Evolutionary conservation across 2,113 vertebrate genomes (phyloP), one percentile per base, ranked within the genome.

Genomic region (Todiramphus saurophagus): DNA sequence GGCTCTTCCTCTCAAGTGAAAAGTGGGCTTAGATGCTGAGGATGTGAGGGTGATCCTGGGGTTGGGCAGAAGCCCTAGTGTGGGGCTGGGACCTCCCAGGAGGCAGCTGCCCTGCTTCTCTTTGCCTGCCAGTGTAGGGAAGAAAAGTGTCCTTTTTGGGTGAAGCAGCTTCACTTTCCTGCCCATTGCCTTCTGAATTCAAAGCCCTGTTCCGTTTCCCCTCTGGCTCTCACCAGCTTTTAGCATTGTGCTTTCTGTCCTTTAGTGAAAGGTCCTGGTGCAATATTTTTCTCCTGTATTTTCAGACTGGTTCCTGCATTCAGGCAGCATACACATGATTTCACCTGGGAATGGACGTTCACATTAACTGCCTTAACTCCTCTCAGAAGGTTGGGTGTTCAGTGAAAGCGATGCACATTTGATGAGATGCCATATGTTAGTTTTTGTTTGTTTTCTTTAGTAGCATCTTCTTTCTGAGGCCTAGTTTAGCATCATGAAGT

Each of bases 321-420:
- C 23, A 27, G 76, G 18, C 7, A 11, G 43, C 5, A 9, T 18
- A 3, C 0, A 0, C 56, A 24, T 11, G 31, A 28, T 41, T 63
- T 63, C 21, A 46, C 31, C 27, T 39, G 56, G 13, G 6, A 8
- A 39, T 75, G 46, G 28, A 24, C 2, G 2, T 25, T 81, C 37
- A 12, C 11, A 2, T 27, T 20, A 31, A 10, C 6, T 56, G 25
- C 37, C 10, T 33, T 5, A 43, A 37, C 1, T 1, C 7, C 20
- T 81, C 58, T 46, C 31, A 83, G 9, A 16, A 62, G 33, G 19
- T 14, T 2, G 0, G 13, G 19, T 0, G 2, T 67, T 41, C 51
- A 44, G 46, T 28, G 51, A 24, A 24, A 81, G 43, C 1, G 7
- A 2, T 13, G 18, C 19, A 28, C 2, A 3, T 16, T 12, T 33